phyloP scores from a whole-genome alignment of 2,113 vertebrate species.

The Mellivora capensis region DNA sequence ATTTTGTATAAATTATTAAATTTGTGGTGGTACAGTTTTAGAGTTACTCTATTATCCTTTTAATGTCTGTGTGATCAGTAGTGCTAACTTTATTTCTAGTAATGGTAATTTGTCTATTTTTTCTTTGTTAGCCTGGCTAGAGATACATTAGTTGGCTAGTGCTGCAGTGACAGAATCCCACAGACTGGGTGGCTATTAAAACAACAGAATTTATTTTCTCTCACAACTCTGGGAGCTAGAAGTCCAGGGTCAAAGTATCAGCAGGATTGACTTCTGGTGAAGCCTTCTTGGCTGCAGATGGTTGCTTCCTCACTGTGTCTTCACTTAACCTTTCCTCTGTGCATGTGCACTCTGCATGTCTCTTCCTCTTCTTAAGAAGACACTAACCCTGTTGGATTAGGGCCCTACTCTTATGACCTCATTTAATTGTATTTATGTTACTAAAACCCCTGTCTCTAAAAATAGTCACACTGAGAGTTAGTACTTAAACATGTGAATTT shows the following conservation, averaged over 20 bases:
- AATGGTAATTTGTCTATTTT: neutral
- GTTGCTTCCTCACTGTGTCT: neutral
- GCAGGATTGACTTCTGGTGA: neutral
- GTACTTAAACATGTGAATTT: neutral
- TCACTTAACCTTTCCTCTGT: neutral
- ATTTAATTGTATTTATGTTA: neutral
- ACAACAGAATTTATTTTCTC: neutral
- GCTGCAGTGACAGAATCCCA: neutral
- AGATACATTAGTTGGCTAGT: neutral
- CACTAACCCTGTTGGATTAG: neutral
- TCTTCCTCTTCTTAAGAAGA: neutral
- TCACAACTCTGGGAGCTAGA: neutral
- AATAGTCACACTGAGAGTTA: neutral
- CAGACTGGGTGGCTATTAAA: neutral
- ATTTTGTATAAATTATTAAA: neutral
- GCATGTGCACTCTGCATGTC: neutral
- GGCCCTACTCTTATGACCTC: neutral
- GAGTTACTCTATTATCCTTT: neutral
- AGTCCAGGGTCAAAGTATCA: neutral
- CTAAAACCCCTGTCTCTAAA: neutral
- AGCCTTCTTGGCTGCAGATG: neutral
- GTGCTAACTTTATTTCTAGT: neutral
- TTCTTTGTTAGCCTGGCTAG: neutral
- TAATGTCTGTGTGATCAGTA: neutral
- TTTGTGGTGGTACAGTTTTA: neutral